Percentiles rank a stretch among this genome's conserved stretches.
Evolutionary conservation across 2,888 invertebrate genomes (phyloP).

Genomic region (Leptogaster cylindrica): DNA sequence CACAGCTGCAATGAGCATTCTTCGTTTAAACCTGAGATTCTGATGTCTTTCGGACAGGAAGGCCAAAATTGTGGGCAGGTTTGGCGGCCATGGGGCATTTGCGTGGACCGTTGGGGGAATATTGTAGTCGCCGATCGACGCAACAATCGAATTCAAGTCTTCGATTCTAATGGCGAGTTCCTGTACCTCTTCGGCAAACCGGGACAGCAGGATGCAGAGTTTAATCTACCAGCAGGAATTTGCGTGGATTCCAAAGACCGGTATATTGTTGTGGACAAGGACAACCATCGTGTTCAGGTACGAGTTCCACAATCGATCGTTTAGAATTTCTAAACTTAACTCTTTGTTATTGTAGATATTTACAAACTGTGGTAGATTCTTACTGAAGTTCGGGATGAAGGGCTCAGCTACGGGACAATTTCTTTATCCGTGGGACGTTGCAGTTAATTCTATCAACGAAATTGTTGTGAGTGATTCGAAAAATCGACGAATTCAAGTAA

Average conservation of each 20-base stretch:
- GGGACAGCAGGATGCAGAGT: slow-evolving; percentile 84
- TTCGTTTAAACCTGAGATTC: slow-evolving; percentile 52
- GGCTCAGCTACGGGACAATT: slow-evolving; percentile 88
- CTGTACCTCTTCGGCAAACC: slow-evolving; percentile 77
- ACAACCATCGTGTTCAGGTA: slow-evolving; percentile 89
- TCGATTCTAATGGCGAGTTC: slow-evolving; percentile 73
- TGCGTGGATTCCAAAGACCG: slow-evolving; percentile 78
- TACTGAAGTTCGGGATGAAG: slow-evolving; percentile 87
- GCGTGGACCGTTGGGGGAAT: slow-evolving; percentile 86
- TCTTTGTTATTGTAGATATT: slow-evolving; percentile 67
- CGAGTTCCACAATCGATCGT: no score
- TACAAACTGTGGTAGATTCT: slow-evolving; percentile 76
- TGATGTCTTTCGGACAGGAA: slow-evolving; percentile 73
- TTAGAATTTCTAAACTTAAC: no score
- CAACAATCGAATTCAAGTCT: slow-evolving; percentile 87
- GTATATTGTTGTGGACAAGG: slow-evolving; percentile 94
- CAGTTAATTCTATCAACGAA: slow-evolving; percentile 77
- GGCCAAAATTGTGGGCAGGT: slow-evolving; percentile 84
- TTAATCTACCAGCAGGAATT: slow-evolving; percentile 91
- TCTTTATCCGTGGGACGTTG: slow-evolving; percentile 97
- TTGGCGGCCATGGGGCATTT: slow-evolving; percentile 82
- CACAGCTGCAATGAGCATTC: no score
- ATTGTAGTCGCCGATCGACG: slow-evolving; percentile 90
- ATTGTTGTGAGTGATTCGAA: slow-evolving; percentile 92
- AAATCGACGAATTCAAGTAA: slow-evolving; percentile 75